A percentile compares a stretch with the other conserved stretches of the same genome.
Evolutionary conservation across 2,113 vertebrate species (phyloP).

Genomic region (Mus musculus): GRCm39 chr12:57636001-57636500

Average conservation of each 20-base stretch:
- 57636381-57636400: background rate
- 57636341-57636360: background rate
- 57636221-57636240: background rate
- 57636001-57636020: background rate
- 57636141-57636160: background rate
- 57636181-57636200: background rate
- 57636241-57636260: background rate
- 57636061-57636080: background rate
- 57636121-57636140: background rate
- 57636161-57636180: background rate
- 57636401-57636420: background rate
- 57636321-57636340: background rate
- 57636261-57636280: conserved; percentile 12
- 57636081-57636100: background rate
- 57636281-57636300: background rate
- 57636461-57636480: background rate
- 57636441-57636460: background rate
- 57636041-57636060: background rate
- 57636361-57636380: background rate
- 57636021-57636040: background rate
- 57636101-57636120: background rate
- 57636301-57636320: background rate
- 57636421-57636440: background rate
- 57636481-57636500: background rate
- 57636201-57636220: background rate